Conservation (phyloP, 2,888 invertebrate species). For the Tenthredo scrophulariae region DNA sequence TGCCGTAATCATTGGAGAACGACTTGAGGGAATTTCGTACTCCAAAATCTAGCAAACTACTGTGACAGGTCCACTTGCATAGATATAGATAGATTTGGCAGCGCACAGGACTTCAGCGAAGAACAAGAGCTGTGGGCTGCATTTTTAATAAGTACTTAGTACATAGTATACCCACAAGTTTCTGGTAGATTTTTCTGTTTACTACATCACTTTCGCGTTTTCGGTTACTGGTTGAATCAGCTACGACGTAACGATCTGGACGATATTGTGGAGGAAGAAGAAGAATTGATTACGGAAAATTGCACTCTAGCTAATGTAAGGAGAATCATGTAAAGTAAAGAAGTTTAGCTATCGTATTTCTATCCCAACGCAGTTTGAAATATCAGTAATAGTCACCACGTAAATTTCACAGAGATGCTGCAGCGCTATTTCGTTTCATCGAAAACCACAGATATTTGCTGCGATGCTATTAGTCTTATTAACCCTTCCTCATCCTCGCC, state of each 20-base stretch:
- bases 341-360: background rate
- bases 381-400: constrained; percentile 9
- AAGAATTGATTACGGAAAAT: background rate
- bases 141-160: constrained; percentile 9
- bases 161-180: background rate
- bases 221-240: background rate
- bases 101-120: background rate
- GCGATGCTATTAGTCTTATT: constrained; percentile 50
- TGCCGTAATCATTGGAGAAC: constrained; percentile 43
- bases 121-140: background rate
- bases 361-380: background rate
- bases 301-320: background rate
- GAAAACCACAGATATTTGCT: constrained; percentile 41
- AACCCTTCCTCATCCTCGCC: constrained; percentile 15
- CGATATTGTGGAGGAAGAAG: background rate
- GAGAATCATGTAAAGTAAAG: background rate
- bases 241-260: background rate
- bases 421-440: constrained; percentile 34
- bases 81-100: background rate
- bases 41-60: constrained; percentile 37
- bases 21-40: constrained; percentile 43
- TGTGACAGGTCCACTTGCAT: constrained; percentile 13
- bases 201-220: background rate
- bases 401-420: constrained; percentile 2
- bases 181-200: background rate